phyloP scores from a whole-genome alignment of 2,797 vertebrate genomes.

The Microctenopoma steveboyesi region DNA sequence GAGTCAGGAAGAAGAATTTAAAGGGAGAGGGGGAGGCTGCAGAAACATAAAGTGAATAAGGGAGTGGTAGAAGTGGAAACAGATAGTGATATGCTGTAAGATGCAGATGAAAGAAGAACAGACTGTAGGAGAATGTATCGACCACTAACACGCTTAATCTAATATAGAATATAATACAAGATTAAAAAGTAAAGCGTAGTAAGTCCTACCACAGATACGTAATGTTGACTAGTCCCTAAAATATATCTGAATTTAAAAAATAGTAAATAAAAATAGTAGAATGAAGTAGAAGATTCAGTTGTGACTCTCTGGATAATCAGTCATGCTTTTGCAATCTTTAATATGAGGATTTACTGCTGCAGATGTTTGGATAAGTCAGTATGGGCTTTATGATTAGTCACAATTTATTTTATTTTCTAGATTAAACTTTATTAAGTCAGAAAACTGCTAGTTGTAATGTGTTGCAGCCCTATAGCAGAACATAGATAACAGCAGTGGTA shows the following conservation, averaged over 20 bases:
- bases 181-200: neutral
- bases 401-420: too few species aligned
- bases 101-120: constrained; percentile 26
- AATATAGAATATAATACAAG: neutral
- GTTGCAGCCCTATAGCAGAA: too few species aligned
- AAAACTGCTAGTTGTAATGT: too few species aligned
- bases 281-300: too few species aligned
- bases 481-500: too few species aligned
- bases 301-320: too few species aligned
- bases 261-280: too few species aligned
- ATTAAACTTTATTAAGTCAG: too few species aligned
- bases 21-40: constrained; percentile 20
- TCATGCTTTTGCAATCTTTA: too few species aligned
- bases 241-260: neutral
- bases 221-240: neutral
- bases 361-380: too few species aligned
- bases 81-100: neutral
- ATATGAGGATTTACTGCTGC: too few species aligned
- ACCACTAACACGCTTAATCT: neutral
- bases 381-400: too few species aligned
- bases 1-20: constrained; percentile 1
- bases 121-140: neutral
- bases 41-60: neutral
- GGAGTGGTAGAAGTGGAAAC: neutral
- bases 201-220: neutral